phyloP scores from a whole-genome alignment of 1,140 invertebrate genomes.

The Tigriopus japonicus region DNA sequence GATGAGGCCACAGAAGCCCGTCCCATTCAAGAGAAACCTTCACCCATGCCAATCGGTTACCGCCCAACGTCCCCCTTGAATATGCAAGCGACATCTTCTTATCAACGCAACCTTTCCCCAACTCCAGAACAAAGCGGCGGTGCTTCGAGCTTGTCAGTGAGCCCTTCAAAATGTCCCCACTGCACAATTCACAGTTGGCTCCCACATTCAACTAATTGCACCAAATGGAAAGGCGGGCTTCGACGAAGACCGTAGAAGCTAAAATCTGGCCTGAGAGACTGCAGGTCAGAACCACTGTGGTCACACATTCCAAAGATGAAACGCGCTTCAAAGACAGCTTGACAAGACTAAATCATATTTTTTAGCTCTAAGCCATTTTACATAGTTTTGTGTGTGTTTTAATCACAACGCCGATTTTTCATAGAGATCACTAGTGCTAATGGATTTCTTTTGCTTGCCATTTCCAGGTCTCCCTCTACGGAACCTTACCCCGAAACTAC shows the following conservation, averaged over 20 bases:
- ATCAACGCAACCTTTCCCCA: too few species aligned
- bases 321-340: background rate
- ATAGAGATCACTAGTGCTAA: too few species aligned
- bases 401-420: background rate
- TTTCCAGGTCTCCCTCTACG: conserved; percentile 7
- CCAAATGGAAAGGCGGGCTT: background rate
- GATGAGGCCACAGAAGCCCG: too few species aligned
- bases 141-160: too few species aligned
- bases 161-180: conserved; percentile 5
- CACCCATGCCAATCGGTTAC: too few species aligned
- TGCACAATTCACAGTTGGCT: conserved; percentile 10
- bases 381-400: conserved; percentile 2
- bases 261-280: background rate
- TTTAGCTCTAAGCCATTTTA: background rate
- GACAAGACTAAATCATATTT: background rate
- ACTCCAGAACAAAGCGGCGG: too few species aligned
- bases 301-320: background rate
- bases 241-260: background rate
- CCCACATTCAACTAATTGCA: background rate
- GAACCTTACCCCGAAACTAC: conserved; percentile 4
- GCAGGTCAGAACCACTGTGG: background rate
- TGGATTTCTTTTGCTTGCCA: too few species aligned
- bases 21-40: too few species aligned
- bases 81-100: too few species aligned
- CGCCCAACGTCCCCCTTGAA: too few species aligned